These are phyloP conservation scores for Rhagophthalmus giganteus DNA, from an alignment of 2,888 invertebrate genomes.

Conservation along the genomic window DNA sequence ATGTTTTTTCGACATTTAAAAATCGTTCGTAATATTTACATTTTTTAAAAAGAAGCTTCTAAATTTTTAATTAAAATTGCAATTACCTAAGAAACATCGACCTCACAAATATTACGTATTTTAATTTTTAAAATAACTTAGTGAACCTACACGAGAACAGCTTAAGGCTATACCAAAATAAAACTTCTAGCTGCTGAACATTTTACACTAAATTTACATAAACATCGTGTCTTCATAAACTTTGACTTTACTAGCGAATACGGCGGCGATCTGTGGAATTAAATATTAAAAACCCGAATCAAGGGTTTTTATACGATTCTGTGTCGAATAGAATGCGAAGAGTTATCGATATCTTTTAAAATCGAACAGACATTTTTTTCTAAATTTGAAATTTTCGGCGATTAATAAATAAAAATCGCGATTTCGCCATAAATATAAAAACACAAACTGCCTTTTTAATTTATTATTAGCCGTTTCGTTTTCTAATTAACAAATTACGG, in stretches of 20 bases:
- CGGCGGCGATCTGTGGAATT: slow-evolving; percentile 17
- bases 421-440: too few species aligned
- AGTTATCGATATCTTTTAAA: slow-evolving; percentile 9
- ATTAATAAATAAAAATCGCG: too few species aligned
- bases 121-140: slow-evolving; percentile 9
- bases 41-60: not conserved
- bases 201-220: slow-evolving; percentile 23
- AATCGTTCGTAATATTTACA: not conserved
- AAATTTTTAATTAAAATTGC: too few species aligned
- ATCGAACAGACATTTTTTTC: not conserved
- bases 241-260: slow-evolving; percentile 24
- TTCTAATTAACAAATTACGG: too few species aligned
- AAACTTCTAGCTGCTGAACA: slow-evolving; percentile 17
- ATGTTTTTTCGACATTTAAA: slow-evolving; percentile 6
- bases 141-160: slow-evolving; percentile 11
- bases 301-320: slow-evolving; percentile 23
- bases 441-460: too few species aligned
- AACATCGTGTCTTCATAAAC: slow-evolving; percentile 26
- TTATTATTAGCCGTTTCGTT: too few species aligned
- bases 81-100: too few species aligned
- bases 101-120: too few species aligned
- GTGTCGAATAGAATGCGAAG: slow-evolving; percentile 20
- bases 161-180: slow-evolving; percentile 14
- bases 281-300: slow-evolving; percentile 22
- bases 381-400: not conserved